Evolutionary conservation across 2,888 invertebrate species (phyloP).

Genomic region (Synanthedon vespiformis): DNA sequence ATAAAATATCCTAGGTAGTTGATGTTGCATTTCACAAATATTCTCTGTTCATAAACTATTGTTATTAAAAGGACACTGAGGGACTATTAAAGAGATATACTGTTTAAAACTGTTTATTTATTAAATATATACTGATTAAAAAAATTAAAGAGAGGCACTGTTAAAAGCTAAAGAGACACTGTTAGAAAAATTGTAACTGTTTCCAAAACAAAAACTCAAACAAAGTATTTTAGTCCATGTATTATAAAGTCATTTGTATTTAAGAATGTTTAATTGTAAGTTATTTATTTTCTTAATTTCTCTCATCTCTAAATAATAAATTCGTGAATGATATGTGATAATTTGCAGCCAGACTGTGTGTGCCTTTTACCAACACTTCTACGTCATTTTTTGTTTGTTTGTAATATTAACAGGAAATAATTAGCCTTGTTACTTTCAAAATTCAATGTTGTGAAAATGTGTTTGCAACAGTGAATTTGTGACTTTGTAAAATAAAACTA

Average conservation of each 20-base stretch:
- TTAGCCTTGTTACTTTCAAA: too few species aligned
- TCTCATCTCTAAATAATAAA: neutral
- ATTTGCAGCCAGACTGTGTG: neutral
- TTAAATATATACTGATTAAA: too few species aligned
- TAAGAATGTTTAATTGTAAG: constrained; percentile 37
- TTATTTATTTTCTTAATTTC: constrained; percentile 51
- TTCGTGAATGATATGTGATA: neutral
- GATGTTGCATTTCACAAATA: too few species aligned
- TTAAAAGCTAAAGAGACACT: too few species aligned
- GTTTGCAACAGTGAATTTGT: constrained; percentile 56
- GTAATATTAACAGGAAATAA: neutral
- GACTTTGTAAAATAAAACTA: neutral
- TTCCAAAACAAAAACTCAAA: too few species aligned
- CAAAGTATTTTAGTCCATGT: neutral
- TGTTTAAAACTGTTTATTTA: too few species aligned
- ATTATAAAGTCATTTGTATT: constrained; percentile 53
- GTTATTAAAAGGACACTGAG: too few species aligned
- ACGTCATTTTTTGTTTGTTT: neutral
- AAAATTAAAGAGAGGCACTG: too few species aligned
- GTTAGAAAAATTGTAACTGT: too few species aligned
- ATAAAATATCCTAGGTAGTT: too few species aligned
- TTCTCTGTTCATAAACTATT: too few species aligned
- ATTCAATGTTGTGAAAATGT: constrained; percentile 56
- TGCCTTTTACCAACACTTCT: neutral
- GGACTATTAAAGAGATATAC: too few species aligned